Evolutionary conservation across 2,888 invertebrate species (phyloP), one percentile per base, ranked within the genome.

Genomic region (Nomada flava): DNA sequence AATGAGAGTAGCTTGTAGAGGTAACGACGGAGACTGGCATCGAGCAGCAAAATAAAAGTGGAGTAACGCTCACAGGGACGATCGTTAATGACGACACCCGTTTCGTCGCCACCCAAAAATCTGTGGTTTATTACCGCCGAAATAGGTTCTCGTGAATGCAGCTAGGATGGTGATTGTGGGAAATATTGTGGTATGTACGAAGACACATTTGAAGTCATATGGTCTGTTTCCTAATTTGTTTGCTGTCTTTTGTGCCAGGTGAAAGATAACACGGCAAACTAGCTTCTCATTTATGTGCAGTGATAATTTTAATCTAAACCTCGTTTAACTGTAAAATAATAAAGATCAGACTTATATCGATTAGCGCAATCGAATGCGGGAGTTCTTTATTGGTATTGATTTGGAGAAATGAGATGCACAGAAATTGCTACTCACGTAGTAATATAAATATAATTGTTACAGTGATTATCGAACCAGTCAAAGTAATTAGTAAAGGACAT

Each of bases 41-140:
- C 7, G 72, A 36, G 57, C 50, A 65, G 15, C 53, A 63, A 67
- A 60, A 59, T 52, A 65, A 64, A 72, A 64, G 9, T 44, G 42
- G 26, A 59, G 64, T 52, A 68, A 68, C 63, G 72, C 44, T 23
- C 36, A n/a, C 47, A 26, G 52, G 59, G 53, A 73, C 68, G 65
- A 68, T 72, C 72, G 63, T 78, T 67, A 76, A 36, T 20, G 44
- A 20, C 2, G 62, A 63, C 57, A 55, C 67, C 68, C 42, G 29
- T 68, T 44, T 44, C 67, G 62, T 18, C 67, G 53, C n/a, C 29
- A n/a, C 62, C 20, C 52, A 23, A 69, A 69, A 64, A 52, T 18
- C n/a, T 23, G 10, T 3, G 52, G 23, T 80, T 80, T 80, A 77
- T 77, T 77, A 80, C 55, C 42, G 63, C 71, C 62, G 20, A 67